Evolutionary conservation across 1,140 invertebrate genomes (phyloP).

Genomic region (Luehdorfia chinensis): DNA sequence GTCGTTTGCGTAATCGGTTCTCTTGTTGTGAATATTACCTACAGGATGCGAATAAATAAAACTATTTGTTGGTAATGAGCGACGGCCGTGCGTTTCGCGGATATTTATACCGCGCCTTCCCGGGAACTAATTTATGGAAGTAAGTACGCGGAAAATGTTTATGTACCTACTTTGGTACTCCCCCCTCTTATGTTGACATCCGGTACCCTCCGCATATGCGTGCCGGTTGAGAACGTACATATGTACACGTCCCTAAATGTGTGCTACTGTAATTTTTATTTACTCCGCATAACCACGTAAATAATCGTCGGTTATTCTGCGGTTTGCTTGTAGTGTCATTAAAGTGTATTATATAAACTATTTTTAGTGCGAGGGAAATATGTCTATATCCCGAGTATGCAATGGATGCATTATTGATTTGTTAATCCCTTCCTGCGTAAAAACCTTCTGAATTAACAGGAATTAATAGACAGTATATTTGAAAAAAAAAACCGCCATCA

Average conservation of each 20-base stretch:
- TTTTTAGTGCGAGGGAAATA: background rate
- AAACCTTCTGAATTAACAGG: no score
- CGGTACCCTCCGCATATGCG: constrained; percentile 35
- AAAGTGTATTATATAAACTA: background rate
- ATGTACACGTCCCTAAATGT: background rate
- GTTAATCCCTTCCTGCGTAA: no score
- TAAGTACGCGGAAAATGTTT: constrained; percentile 75
- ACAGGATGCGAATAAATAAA: constrained; percentile 39
- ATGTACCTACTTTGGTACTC: constrained; percentile 46
- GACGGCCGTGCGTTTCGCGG: constrained; percentile 47
- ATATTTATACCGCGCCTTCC: constrained; percentile 69
- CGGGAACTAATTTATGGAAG: constrained; percentile 73
- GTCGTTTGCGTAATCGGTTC: constrained; percentile 1
- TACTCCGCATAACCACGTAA: constrained; percentile 11
- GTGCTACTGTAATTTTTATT: constrained; percentile 15
- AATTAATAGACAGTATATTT: no score
- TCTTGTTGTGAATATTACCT: constrained; percentile 4
- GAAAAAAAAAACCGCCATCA: no score
- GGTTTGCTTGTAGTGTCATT: constrained; percentile 3
- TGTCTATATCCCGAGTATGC: background rate
- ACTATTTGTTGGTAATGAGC: constrained; percentile 61
- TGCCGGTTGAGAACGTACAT: background rate
- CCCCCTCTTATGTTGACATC: constrained; percentile 54
- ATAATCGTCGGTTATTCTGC: constrained; percentile 1
- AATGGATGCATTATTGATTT: background rate